These are phyloP conservation scores for Octodonta nipae DNA, from an alignment of 2,888 invertebrate species.

Conservation along the genomic window DNA sequence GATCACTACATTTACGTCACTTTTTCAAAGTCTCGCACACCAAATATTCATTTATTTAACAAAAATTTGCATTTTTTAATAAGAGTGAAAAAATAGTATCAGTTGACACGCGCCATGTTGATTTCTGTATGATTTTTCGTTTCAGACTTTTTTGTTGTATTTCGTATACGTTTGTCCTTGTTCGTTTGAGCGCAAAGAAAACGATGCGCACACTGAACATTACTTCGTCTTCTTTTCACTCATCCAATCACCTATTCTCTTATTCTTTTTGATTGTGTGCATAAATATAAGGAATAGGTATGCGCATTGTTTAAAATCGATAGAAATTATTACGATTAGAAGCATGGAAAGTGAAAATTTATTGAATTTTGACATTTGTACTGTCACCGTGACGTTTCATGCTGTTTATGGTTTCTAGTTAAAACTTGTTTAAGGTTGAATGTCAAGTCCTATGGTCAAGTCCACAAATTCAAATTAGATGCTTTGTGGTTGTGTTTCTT, in stretches of 20 bases:
- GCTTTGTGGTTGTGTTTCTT: no score
- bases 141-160: background rate
- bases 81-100: conserved; percentile 23
- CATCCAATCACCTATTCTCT: conserved; percentile 6
- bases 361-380: no score
- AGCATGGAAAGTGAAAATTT: no score
- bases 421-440: no score
- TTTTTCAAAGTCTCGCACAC: conserved; percentile 22
- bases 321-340: conserved; percentile 8
- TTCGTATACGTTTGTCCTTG: background rate
- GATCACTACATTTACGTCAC: conserved; percentile 23
- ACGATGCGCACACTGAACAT: conserved; percentile 14
- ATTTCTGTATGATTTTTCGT: conserved; percentile 7
- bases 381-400: no score
- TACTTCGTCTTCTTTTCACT: conserved; percentile 13
- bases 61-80: conserved; percentile 18
- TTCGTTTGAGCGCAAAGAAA: conserved; percentile 11
- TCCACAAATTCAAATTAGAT: no score
- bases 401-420: no score
- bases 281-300: conserved; percentile 13
- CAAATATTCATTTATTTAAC: conserved; percentile 12
- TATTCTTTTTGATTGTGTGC: conserved; percentile 15
- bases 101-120: conserved; percentile 26
- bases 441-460: no score
- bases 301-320: conserved; percentile 16